Conservation (phyloP, 2,888 invertebrate genomes). For the Nomada flava region DNA sequence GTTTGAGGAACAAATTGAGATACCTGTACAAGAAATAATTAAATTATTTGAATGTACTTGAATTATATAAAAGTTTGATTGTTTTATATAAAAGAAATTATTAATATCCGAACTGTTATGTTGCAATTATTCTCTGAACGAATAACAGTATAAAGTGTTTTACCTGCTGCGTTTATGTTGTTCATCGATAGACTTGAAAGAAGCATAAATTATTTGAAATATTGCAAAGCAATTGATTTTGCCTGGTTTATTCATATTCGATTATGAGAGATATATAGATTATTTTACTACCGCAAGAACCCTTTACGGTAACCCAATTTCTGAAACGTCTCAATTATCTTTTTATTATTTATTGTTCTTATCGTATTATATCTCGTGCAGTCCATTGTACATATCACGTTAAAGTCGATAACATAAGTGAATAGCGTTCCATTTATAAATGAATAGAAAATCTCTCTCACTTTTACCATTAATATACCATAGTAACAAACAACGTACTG, state of each 20-base stretch:
- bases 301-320: constrained; percentile 9
- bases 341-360: constrained; percentile 40
- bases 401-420: constrained; percentile 18
- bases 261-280: neutral
- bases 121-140: too few relatives aligned
- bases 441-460: neutral
- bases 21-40: too few relatives aligned
- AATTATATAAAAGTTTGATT: too few relatives aligned
- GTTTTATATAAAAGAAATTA: too few relatives aligned
- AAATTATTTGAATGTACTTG: neutral
- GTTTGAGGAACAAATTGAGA: too few relatives aligned
- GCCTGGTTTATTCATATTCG: too few relatives aligned
- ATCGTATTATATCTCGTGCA: constrained; percentile 35
- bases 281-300: neutral
- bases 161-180: too few relatives aligned
- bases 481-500: neutral
- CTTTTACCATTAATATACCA: neutral
- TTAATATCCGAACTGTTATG: too few relatives aligned
- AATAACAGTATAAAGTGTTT: too few relatives aligned
- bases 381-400: neutral
- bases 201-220: too few relatives aligned
- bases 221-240: too few relatives aligned
- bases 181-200: too few relatives aligned
- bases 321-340: constrained; percentile 18
- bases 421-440: neutral